Percentiles rank a stretch among this genome's conserved stretches.
Evolutionary conservation across 1,140 invertebrate genomes (phyloP).

Genomic region (Conopomorpha cramerella): DNA sequence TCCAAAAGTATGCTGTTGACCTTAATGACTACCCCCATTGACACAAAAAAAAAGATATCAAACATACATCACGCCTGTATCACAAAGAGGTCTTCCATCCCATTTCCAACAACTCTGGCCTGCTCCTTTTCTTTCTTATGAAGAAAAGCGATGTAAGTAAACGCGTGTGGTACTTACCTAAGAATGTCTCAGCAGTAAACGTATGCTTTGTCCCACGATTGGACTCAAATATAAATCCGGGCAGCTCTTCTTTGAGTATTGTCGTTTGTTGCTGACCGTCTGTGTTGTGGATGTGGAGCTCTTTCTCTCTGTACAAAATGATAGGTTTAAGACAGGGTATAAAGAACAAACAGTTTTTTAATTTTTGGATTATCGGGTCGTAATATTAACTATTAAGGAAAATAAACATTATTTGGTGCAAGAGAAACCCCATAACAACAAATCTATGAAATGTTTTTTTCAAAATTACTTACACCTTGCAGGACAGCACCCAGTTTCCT

Average conservation of each 20-base stretch:
- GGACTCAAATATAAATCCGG: constrained; percentile 98
- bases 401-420: too few relatives aligned
- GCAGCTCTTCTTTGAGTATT: constrained; percentile 89
- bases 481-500: constrained; percentile 91
- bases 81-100: too few relatives aligned
- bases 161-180: constrained; percentile 57
- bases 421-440: too few relatives aligned
- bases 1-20: too few relatives aligned
- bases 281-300: constrained; percentile 88
- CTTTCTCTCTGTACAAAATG: constrained; percentile 59
- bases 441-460: too few relatives aligned
- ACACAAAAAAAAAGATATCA: too few relatives aligned
- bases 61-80: too few relatives aligned
- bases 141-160: background rate
- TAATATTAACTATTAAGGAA: too few relatives aligned
- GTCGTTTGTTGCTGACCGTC: constrained; percentile 94
- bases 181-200: constrained; percentile 93
- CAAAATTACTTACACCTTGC: constrained; percentile 71
- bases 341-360: constrained; percentile 8
- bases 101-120: too few relatives aligned
- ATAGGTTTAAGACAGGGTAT: too few relatives aligned
- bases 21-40: too few relatives aligned
- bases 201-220: constrained; percentile 96
- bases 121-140: background rate
- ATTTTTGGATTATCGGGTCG: too few relatives aligned